A percentile compares a stretch with the other conserved stretches of the same genome.
phyloP scores from a whole-genome alignment of 2,888 invertebrate genomes.

The Drosophila nigricruria region DNA sequence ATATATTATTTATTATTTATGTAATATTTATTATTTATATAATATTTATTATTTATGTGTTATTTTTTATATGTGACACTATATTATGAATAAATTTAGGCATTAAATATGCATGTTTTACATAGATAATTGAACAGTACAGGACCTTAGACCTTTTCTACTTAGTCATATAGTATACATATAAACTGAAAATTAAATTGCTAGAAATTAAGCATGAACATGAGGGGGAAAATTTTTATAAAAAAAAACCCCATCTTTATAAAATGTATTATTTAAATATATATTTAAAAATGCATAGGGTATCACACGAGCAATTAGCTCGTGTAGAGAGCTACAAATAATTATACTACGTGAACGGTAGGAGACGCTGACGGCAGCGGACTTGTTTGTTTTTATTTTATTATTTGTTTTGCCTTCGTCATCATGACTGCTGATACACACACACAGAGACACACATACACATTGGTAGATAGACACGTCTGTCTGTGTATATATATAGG shows the following conservation, averaged over 20 bases:
- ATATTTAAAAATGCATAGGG: not conserved
- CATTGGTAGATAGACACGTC: not conserved
- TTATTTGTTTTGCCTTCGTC: conserved; percentile 34
- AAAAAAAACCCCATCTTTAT: too few species aligned
- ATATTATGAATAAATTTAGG: too few species aligned
- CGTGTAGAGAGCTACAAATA: not conserved
- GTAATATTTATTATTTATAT: too few species aligned
- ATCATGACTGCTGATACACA: conserved; percentile 43
- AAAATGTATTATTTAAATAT: not conserved
- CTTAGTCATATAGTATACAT: too few species aligned
- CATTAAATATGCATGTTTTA: too few species aligned
- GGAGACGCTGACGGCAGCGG: conserved; percentile 6
- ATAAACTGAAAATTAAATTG: too few species aligned
- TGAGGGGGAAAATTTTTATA: too few species aligned
- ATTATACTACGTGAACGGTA: conserved; percentile 4
- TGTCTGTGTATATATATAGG: not conserved
- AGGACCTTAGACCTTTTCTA: too few species aligned
- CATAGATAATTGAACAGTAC: too few species aligned
- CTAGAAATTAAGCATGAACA: too few species aligned
- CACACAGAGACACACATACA: conserved; percentile 8
- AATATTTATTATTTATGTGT: not conserved
- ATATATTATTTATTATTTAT: not conserved
- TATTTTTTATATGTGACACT: too few species aligned
- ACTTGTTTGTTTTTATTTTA: conserved; percentile 60
- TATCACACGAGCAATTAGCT: not conserved